Conservation (phyloP, 2,113 vertebrate genomes). For the Poecile atricapillus region DNA sequence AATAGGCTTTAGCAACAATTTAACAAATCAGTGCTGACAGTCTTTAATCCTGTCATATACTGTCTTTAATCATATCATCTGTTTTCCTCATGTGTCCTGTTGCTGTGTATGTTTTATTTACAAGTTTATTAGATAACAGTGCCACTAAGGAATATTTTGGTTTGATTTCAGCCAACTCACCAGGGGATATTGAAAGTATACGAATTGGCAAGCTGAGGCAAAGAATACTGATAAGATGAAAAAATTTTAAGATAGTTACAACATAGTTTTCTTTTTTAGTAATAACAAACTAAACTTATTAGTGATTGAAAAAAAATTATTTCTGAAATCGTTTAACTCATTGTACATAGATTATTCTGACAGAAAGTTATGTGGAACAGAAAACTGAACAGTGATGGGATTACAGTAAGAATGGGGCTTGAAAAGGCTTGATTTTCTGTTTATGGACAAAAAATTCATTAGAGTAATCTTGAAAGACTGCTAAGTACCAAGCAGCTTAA, state of each 20-base stretch:
- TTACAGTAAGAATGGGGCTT: background rate
- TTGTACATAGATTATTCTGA: constrained; percentile 3
- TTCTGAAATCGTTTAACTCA: constrained; percentile 29
- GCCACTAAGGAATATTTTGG: constrained; percentile 26
- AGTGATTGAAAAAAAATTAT: background rate
- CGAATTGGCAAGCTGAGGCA: background rate
- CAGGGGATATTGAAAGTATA: background rate
- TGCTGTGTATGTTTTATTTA: constrained; percentile 64
- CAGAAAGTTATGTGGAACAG: background rate
- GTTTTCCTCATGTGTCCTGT: constrained; percentile 60
- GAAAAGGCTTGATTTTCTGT: background rate
- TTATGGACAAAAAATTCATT: constrained; percentile 5
- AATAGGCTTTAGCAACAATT: constrained; percentile 26
- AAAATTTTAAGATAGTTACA: background rate
- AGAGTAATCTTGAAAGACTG: background rate
- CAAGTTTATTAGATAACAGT: constrained; percentile 36
- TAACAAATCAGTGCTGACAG: constrained; percentile 21
- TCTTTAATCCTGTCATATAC: constrained; percentile 33
- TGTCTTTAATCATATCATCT: constrained; percentile 41
- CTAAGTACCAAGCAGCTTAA: background rate
- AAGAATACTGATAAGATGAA: background rate
- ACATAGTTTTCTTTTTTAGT: background rate
- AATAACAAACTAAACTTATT: background rate
- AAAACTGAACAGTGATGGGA: constrained; percentile 1
- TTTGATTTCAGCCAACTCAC: background rate